Base-by-base conservation (phyloP, 2,797 vertebrate species). In the Enteromius unitaeniatus region DNA sequence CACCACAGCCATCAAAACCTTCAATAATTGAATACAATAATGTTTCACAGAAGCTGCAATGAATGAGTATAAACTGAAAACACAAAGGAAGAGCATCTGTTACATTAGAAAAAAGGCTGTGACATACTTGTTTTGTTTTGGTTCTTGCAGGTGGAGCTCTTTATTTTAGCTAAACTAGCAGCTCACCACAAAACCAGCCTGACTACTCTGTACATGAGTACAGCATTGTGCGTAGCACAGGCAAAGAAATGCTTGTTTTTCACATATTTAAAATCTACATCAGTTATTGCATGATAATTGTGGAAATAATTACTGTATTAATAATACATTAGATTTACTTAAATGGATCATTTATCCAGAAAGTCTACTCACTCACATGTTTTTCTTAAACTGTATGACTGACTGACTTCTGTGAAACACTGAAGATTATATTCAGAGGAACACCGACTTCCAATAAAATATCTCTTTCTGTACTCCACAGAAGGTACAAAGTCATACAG, bases 181-280 rank as follows among this genome's bases (percentile, higher is more conserved):
- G 55, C 51, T 68, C 19, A 82, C 80, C 70, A 82, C 80, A 78
- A 78, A 84, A 78, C 82, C 82, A 58, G 73, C 68, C 62, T 42
- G 62, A 67, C 73, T 62, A n/a, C 75, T 60, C 37, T 3, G 47
- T 45, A 37, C 23, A 15, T 31, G 23, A 34, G 34, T 28, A 28
- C 51, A 21, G 26, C 9, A 45, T 26, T 58, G 13, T 58, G 23
- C 0, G 1, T 68, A 31, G 40, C 17, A 65, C 21, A 42, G 1
- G 8, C 14, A 14, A 68, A 53, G 34, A 34, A 73, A 73, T 17
- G 26, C 4, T 28, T 53, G 17, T 26, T 58, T 42, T 40, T 28
- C 37, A 65, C 67, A 45, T 19, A 31, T 42, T 70, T 70, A 15
- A 62, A 45, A 17, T 34, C 19, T 47, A 81, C 23, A 81, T 13